Evolutionary conservation across 2,888 invertebrate genomes (phyloP).

Genomic region (Aromia moschata): DNA sequence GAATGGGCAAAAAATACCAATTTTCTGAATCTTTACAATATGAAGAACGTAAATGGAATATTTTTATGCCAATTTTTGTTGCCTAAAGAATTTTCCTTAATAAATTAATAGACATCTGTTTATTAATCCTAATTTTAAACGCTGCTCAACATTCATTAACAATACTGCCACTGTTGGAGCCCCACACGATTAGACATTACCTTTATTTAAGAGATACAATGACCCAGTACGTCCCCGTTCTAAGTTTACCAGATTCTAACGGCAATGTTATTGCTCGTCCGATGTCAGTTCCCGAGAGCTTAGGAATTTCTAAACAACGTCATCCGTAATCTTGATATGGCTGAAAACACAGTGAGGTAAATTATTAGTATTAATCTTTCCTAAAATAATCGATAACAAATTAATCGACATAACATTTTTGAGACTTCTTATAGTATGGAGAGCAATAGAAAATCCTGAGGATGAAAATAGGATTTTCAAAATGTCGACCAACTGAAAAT

Average conservation of each 20-base stretch:
- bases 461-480: no score
- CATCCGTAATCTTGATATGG: constrained; percentile 76
- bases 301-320: constrained; percentile 79
- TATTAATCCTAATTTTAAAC: constrained; percentile 92
- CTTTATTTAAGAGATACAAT: constrained; percentile 91
- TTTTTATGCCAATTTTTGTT: constrained; percentile 13
- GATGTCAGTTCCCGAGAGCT: constrained; percentile 72
- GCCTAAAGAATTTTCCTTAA: neutral
- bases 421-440: no score
- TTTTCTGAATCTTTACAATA: no score
- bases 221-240: constrained; percentile 86
- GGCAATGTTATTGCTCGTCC: constrained; percentile 57
- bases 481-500: no score
- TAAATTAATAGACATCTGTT: constrained; percentile 75
- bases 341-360: constrained; percentile 67
- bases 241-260: constrained; percentile 65
- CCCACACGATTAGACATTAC: constrained; percentile 93
- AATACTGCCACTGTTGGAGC: constrained; percentile 90
- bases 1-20: no score
- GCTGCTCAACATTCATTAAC: constrained; percentile 91
- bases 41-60: neutral
- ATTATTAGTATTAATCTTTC: no score
- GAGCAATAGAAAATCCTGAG: no score
- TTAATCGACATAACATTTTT: no score
- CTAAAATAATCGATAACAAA: no score